A percentile compares a stretch with the other conserved stretches of the same genome.
Evolutionary conservation across 2,797 vertebrate genomes (phyloP).

Genomic region (Anableps anableps): DNA sequence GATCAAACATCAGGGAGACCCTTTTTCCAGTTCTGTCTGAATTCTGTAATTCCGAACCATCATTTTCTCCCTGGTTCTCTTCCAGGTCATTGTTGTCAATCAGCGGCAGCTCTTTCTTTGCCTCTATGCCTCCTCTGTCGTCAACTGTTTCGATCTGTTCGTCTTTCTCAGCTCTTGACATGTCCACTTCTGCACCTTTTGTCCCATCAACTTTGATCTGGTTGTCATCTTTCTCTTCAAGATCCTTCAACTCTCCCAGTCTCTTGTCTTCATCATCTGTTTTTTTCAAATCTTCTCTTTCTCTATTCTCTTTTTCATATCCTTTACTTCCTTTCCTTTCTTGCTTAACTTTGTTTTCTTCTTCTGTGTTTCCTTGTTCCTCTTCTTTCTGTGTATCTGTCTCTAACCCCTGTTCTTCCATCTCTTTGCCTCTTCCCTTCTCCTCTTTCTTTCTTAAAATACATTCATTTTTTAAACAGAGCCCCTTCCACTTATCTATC

Average conservation of each 20-base stretch:
- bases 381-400: neutral
- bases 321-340: neutral
- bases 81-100: neutral
- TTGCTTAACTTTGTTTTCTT: constrained; percentile 4
- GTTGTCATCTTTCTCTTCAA: neutral
- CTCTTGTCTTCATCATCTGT: neutral
- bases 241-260: neutral
- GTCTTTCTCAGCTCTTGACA: neutral
- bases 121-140: neutral
- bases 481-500: neutral
- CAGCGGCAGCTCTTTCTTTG: neutral
- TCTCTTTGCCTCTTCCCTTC: neutral
- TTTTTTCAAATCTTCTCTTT: constrained; percentile 2
- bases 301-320: neutral
- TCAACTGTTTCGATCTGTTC: constrained; percentile 2
- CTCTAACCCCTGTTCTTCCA: neutral
- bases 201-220: constrained; percentile 6
- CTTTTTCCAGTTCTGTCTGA: neutral
- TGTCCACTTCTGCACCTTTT: constrained; percentile 1
- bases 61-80: constrained; percentile 3
- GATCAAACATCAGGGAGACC: neutral
- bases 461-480: neutral
- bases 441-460: neutral
- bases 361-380: neutral
- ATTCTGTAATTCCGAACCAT: neutral